Conservation (phyloP, 2,888 invertebrate genomes). For the Alentia gelatinosa region DNA sequence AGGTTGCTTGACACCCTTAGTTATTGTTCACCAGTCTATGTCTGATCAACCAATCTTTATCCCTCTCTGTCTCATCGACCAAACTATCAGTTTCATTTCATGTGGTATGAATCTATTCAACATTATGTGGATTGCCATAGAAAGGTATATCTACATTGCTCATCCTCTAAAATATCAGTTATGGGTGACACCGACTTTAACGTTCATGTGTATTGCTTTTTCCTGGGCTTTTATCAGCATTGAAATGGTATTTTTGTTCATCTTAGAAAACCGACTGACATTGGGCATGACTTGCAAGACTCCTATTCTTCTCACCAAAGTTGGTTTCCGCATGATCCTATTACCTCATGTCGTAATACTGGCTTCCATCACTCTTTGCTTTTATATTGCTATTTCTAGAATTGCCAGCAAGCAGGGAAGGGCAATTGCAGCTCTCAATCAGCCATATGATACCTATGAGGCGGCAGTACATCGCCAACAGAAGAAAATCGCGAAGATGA, state of each 20-base stretch:
- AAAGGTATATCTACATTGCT: neutral
- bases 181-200: neutral
- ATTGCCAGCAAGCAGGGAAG: neutral
- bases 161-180: neutral
- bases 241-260: neutral
- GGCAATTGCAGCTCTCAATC: neutral
- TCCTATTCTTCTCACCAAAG: neutral
- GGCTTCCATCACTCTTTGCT: neutral
- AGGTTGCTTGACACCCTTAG: too few species aligned
- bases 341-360: neutral
- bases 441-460: neutral
- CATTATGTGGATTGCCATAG: neutral
- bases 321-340: neutral
- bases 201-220: neutral
- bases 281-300: neutral
- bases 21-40: neutral
- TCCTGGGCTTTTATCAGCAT: neutral
- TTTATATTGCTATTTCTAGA: neutral
- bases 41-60: neutral
- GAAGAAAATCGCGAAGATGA: conserved; percentile 14
- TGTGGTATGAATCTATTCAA: neutral
- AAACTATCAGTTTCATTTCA: neutral
- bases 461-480: neutral
- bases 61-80: neutral
- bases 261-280: neutral